Evolutionary conservation across 2,113 vertebrate species (phyloP).

Genomic region (Oryzias javanicus): DNA sequence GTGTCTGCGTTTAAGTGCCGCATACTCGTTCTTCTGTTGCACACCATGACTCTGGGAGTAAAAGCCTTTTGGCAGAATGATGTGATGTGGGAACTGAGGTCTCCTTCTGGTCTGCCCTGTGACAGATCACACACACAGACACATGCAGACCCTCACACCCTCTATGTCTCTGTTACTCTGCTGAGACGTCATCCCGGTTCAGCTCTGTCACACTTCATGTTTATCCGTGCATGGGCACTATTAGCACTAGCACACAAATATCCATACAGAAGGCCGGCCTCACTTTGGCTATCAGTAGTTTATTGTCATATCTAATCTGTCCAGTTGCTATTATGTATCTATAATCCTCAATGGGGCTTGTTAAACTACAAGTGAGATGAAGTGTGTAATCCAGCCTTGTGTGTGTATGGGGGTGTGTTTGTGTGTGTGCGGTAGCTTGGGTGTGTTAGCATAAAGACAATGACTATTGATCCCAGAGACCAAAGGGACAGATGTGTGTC

Average conservation of each 20-base stretch:
- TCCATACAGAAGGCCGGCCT: conserved; percentile 52
- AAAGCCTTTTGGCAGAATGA: conserved; percentile 72
- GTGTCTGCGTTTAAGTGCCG: conserved; percentile 45
- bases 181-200: conserved; percentile 73
- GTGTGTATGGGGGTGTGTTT: conserved; percentile 10
- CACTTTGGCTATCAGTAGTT: conserved; percentile 75
- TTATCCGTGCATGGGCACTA: conserved; percentile 77
- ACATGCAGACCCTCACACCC: conserved; percentile 1
- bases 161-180: conserved; percentile 45
- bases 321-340: conserved; percentile 71
- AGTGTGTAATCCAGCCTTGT: conserved; percentile 61
- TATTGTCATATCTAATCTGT: conserved; percentile 80
- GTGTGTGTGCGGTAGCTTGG: conserved; percentile 27
- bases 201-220: conserved; percentile 76
- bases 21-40: conserved; percentile 50
- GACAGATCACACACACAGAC: conserved; percentile 49
- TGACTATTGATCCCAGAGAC: conserved; percentile 72
- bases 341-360: conserved; percentile 67
- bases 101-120: conserved; percentile 69
- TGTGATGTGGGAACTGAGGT: conserved; percentile 64
- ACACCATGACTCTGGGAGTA: conserved; percentile 66
- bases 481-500: conserved; percentile 30
- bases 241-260: conserved; percentile 48
- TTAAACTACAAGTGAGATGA: conserved; percentile 66
- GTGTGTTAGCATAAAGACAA: conserved; percentile 65